These are phyloP conservation scores for Hormaphis cornu DNA, from an alignment of 1,140 invertebrate species.

Conservation along the genomic window DNA sequence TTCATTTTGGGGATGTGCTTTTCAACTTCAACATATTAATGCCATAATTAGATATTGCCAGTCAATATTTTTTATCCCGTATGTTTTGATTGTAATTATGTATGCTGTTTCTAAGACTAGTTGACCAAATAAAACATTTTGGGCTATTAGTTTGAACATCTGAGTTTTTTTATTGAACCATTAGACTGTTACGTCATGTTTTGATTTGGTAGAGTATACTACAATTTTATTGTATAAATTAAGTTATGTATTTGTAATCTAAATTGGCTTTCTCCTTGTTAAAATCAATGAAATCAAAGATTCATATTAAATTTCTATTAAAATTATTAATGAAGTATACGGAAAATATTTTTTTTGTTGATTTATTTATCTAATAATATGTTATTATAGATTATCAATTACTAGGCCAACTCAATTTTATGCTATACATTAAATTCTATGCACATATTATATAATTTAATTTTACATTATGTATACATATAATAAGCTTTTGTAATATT, in stretches of 20 bases:
- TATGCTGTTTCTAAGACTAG: not conserved
- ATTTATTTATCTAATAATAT: too few relatives aligned
- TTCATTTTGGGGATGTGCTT: conserved; percentile 29
- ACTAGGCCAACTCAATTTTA: too few relatives aligned
- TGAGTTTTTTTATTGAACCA: not conserved
- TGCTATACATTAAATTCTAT: too few relatives aligned
- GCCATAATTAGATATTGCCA: conserved; percentile 13
- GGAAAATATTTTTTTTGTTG: too few relatives aligned
- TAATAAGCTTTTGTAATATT: too few relatives aligned
- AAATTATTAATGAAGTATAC: too few relatives aligned
- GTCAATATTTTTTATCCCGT: conserved; percentile 30
- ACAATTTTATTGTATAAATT: not conserved
- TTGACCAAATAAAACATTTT: conserved; percentile 15
- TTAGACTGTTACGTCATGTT: not conserved
- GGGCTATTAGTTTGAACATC: not conserved
- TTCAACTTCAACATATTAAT: conserved; percentile 16
- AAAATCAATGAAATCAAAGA: too few relatives aligned
- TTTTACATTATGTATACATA: too few relatives aligned
- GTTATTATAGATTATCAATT: too few relatives aligned
- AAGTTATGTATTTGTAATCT: not conserved
- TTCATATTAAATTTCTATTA: too few relatives aligned
- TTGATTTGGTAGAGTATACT: conserved; percentile 9
- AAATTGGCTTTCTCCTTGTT: not conserved
- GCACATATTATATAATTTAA: too few relatives aligned
- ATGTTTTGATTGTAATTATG: conserved; percentile 11